These are phyloP conservation scores for Hirtodrosophila confusa DNA, from an alignment of 2,888 invertebrate genomes.

Conservation along the genomic window DNA sequence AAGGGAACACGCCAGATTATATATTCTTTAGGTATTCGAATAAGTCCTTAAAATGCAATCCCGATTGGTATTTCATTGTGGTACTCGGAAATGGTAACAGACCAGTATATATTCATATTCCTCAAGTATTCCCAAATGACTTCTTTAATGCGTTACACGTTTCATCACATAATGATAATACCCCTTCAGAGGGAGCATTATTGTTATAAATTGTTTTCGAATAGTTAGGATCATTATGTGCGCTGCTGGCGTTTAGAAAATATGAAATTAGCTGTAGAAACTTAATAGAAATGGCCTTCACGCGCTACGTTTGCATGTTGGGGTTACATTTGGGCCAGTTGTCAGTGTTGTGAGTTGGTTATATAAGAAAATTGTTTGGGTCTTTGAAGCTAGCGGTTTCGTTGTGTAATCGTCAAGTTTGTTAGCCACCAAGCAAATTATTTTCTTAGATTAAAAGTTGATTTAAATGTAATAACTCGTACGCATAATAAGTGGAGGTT, in stretches of 20 bases:
- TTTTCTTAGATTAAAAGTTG: slow-evolving; percentile 37
- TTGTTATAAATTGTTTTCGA: slow-evolving; percentile 40
- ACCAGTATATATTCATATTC: too few relatives aligned
- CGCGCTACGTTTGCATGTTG: slow-evolving; percentile 29
- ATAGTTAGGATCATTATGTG: slow-evolving; percentile 37
- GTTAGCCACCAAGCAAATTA: slow-evolving; percentile 30
- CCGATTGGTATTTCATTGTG: too few relatives aligned
- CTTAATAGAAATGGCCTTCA: slow-evolving; percentile 68
- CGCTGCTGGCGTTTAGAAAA: slow-evolving; percentile 34
- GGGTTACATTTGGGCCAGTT: slow-evolving; percentile 21
- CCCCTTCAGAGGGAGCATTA: slow-evolving; percentile 22
- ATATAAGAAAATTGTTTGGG: slow-evolving; percentile 30
- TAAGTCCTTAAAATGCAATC: too few relatives aligned
- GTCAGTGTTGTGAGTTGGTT: slow-evolving; percentile 28
- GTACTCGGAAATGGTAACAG: too few relatives aligned
- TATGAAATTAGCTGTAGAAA: slow-evolving; percentile 47
- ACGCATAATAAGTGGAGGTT: slow-evolving; percentile 9
- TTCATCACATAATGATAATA: not conserved
- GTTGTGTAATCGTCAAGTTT: slow-evolving; percentile 21
- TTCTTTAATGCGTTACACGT: too few relatives aligned
- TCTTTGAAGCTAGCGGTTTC: slow-evolving; percentile 5
- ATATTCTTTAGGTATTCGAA: too few relatives aligned
- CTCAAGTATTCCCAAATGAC: too few relatives aligned
- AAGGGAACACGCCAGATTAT: too few relatives aligned
- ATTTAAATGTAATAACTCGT: slow-evolving; percentile 25